Evolutionary conservation across 2,113 vertebrate species (phyloP).

Genomic region (Pontoporia blainvillei): DNA sequence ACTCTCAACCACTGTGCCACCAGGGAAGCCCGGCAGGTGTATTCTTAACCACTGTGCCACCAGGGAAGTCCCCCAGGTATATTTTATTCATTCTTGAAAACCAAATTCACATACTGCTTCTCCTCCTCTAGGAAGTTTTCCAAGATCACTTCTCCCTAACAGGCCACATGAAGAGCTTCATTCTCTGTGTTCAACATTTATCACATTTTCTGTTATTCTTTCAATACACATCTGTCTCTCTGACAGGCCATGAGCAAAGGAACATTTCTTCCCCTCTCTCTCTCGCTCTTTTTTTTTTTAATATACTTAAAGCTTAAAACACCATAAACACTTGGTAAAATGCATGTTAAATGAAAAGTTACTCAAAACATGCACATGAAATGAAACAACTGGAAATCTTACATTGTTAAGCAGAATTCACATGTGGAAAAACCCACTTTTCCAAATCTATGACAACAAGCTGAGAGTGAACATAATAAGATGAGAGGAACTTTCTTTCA

Average conservation of each 20-base stretch:
- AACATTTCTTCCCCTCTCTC: background rate
- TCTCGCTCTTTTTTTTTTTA: background rate
- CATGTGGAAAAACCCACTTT: background rate
- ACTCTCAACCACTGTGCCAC: too few species aligned
- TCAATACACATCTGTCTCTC: background rate
- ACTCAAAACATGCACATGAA: background rate
- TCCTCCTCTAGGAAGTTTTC: slow-evolving; percentile 15
- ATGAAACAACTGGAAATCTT: background rate
- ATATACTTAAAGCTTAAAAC: slow-evolving; percentile 1
- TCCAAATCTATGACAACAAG: background rate
- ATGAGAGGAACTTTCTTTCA: background rate
- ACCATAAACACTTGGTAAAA: background rate
- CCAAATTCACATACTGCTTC: background rate
- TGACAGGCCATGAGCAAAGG: background rate
- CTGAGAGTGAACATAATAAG: background rate
- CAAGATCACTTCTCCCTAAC: background rate
- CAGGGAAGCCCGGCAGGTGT: too few species aligned
- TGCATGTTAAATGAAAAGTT: background rate
- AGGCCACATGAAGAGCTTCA: background rate
- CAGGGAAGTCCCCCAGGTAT: background rate
- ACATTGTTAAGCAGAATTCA: background rate
- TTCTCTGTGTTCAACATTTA: background rate
- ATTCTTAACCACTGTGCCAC: background rate
- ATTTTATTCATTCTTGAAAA: background rate
- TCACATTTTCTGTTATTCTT: slow-evolving; percentile 5